Evolutionary conservation across 2,797 vertebrate genomes (phyloP).

Genomic region (Nothura maculosa): DNA sequence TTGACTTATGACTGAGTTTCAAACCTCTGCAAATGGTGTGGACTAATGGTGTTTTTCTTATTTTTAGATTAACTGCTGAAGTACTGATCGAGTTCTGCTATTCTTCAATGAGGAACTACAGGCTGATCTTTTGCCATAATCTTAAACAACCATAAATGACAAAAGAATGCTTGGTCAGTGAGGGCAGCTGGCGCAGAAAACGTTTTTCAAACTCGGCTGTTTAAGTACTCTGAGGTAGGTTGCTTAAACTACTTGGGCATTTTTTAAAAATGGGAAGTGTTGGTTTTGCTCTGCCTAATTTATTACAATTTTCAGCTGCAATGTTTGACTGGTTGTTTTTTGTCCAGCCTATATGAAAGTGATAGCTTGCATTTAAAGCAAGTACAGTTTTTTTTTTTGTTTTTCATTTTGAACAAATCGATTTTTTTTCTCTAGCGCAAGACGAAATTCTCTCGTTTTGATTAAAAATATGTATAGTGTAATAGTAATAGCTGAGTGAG

Average conservation of each 20-base stretch:
- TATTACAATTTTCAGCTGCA: neutral
- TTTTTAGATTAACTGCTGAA: conserved; percentile 90
- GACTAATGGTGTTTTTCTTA: conserved; percentile 35
- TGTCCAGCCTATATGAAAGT: neutral
- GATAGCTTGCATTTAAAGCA: neutral
- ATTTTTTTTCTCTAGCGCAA: neutral
- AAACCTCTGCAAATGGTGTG: neutral
- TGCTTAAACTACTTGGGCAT: neutral
- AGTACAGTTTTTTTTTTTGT: neutral
- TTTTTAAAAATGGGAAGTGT: neutral
- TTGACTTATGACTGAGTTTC: neutral
- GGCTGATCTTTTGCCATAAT: conserved; percentile 99
- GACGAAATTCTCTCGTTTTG: conserved; percentile 28
- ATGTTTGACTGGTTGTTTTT: neutral
- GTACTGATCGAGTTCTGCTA: conserved; percentile 97
- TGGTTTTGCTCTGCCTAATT: neutral
- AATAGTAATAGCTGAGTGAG: neutral
- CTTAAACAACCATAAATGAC: conserved; percentile 99
- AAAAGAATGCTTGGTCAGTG: conserved; percentile 90
- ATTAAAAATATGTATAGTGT: neutral
- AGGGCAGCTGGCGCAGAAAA: conserved; percentile 92
- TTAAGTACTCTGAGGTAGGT: conserved; percentile 95
- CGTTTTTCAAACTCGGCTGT: conserved; percentile 88
- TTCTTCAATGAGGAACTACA: conserved; percentile 99
- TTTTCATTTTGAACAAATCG: neutral